Base-by-base conservation (phyloP, 2,797 vertebrate species). In the Parauchenoglanis ngamensis region DNA sequence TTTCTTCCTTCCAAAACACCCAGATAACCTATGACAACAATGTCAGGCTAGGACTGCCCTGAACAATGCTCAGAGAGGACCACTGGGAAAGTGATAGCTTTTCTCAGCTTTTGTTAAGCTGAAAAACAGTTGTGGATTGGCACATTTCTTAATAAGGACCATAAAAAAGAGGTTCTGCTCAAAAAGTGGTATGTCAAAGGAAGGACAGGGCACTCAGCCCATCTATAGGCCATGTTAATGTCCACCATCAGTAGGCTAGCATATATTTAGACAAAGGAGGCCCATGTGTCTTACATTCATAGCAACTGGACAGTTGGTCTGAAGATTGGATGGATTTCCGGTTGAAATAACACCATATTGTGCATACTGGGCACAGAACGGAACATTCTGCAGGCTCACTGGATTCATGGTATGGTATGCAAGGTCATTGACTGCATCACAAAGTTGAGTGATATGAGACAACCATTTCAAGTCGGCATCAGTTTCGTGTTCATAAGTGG, bases 261-360 rank as follows among this genome's bases (percentile, higher is more conserved):
- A 2, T 54, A 77, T 77, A 56, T 77, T 19, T 19, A 56, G 15
- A 7, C n/a, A 31, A 77, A 19, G 11, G 13, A 17, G 3, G n/a
- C 25, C n/a, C 15, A 2, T 19, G 13, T n/a, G 23, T 8, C 15
- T 54, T 77, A 31, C 2, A 49, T 54, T 25, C n/a, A 17, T 7
- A 31, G 25, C n/a, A 77, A 17, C 7, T n/a, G 12, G 54, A 54
- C 73, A 76, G 40, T 73, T 73, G 44, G 72, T 46, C 21, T 73
- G 44, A 73, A 23, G 70, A 76, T 52, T 28, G 46, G 25, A 54
- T 77, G 75, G 49, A 0, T 13, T 54, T 54, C 75, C 15, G 25
- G 75, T 77, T 54, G 15, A 54, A 75, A 46, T 54, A 76, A 2
- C 73, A 76, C 73, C 73, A 76, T 46, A 49, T 49, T 49, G 72